Percentiles rank a stretch among this genome's conserved stretches.
Evolutionary conservation across 2,113 vertebrate species (phyloP).

Genomic region (Ivindomyrus marchei): DNA sequence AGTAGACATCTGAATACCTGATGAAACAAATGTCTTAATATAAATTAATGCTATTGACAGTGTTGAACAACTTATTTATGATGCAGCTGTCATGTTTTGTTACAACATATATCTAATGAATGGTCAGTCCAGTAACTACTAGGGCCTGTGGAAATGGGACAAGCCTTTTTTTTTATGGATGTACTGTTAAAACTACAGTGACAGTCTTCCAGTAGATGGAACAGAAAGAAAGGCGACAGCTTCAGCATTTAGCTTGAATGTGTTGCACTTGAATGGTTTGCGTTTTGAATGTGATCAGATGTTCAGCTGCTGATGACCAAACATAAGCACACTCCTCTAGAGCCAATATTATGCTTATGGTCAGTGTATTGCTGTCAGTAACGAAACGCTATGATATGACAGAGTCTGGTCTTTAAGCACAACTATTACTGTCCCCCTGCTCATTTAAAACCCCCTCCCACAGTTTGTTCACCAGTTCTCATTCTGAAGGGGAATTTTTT

Average conservation of each 20-base stretch:
- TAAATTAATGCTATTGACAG: neutral
- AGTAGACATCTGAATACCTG: neutral
- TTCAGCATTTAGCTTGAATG: neutral
- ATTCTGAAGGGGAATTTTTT: slow-evolving; percentile 39
- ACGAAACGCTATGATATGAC: neutral
- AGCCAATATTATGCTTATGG: neutral
- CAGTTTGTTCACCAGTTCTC: slow-evolving; percentile 22
- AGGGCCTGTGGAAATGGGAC: slow-evolving; percentile 8
- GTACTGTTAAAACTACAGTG: neutral
- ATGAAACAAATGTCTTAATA: neutral
- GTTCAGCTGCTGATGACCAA: neutral
- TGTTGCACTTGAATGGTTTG: neutral
- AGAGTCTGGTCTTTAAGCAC: slow-evolving; percentile 35
- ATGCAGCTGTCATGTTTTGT: slow-evolving; percentile 31
- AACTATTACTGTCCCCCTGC: slow-evolving; percentile 3
- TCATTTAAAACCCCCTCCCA: neutral
- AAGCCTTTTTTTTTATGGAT: neutral
- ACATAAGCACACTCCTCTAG: slow-evolving; percentile 6
- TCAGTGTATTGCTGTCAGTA: neutral
- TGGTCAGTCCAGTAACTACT: neutral
- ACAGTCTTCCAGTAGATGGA: neutral
- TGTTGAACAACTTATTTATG: neutral
- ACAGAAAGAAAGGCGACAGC: neutral
- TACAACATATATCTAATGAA: neutral
- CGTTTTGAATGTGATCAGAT: neutral